Evolutionary conservation across 2,113 vertebrate species (phyloP).

Genomic region (Capreolus pygargus): DNA sequence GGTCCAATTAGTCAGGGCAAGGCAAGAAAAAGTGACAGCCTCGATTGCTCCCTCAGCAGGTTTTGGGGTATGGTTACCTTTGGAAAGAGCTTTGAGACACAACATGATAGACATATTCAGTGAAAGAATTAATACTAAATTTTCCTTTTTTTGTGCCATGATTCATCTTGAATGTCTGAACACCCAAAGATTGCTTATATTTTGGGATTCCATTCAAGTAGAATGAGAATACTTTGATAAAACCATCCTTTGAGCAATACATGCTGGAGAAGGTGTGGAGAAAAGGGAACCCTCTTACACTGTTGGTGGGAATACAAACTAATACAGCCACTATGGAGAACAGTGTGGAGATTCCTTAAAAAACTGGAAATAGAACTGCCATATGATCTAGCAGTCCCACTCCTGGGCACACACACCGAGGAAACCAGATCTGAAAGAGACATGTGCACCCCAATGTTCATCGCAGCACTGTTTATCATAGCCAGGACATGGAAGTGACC

Average conservation of each 20-base stretch:
- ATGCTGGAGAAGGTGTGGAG: no score
- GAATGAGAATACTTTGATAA: neutral
- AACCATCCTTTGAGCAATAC: neutral
- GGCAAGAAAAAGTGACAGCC: neutral
- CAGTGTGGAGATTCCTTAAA: no score
- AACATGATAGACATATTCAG: neutral
- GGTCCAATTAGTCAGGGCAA: neutral
- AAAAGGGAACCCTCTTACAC: no score
- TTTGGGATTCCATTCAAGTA: neutral
- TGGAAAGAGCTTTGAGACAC: neutral
- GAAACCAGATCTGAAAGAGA: no score
- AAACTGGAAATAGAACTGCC: no score
- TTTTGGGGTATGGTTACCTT: neutral
- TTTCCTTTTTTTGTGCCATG: neutral
- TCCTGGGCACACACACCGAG: no score
- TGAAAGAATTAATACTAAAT: neutral
- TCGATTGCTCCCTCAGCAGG: neutral
- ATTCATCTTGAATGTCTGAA: constrained; percentile 37
- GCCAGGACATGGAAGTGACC: no score
- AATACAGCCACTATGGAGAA: no score
- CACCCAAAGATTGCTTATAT: neutral
- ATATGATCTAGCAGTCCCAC: no score
- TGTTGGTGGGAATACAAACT: no score
- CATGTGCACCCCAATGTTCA: no score
- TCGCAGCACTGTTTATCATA: no score